Base-by-base conservation (phyloP, 2,888 invertebrate species). In the Epinotia demarniana region DNA sequence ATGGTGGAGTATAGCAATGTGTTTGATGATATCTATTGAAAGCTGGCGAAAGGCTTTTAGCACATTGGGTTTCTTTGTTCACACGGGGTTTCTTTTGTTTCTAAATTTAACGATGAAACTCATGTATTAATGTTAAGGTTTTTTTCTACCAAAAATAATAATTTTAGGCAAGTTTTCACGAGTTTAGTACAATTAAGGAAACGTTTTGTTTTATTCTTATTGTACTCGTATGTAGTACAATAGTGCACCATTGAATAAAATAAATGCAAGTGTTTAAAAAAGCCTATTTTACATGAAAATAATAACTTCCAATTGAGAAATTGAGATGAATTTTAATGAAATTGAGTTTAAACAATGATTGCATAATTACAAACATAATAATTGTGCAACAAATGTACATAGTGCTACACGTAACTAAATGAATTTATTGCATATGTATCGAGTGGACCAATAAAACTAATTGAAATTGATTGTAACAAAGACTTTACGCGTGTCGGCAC, bases 31-130 rank as follows among this genome's bases (percentile, higher is more conserved):
- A 74, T 74, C 74, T 70, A 70, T 70, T 69, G 49, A 70, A 63
- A 74, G 63, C 58, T 70, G 69, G 74, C 74, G 58, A 74, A 74
- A 69, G 74, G 69, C 69, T 70, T 74, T 74, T 70, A 74, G 69
- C 74, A 58, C 62, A 19, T 64, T 63, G 23, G 46, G 49, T 63
- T 57, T 64, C 58, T 64, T 74, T 74, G 69, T 74, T 69, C 3
- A 39, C 18, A 19, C 16, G 33, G n/a, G 19, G 53, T 3, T 68
- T 62, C 64, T 58, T 70, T 70, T 70, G 60, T 70, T 75, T 66
- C 64, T 16, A 27, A 62, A 43, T 55, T 27, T 16, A 18, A 18
- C 49, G 19, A 63, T 27, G 13, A 53, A 23, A 53, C 27, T 16
- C 18, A 33, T 39, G 1, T 16, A 33, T 23, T 19, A 23, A 16